Percentiles rank a stretch among this genome's conserved stretches.
Evolutionary conservation across 2,113 vertebrate genomes (phyloP).

Genomic region (Urocitellus parryii): DNA sequence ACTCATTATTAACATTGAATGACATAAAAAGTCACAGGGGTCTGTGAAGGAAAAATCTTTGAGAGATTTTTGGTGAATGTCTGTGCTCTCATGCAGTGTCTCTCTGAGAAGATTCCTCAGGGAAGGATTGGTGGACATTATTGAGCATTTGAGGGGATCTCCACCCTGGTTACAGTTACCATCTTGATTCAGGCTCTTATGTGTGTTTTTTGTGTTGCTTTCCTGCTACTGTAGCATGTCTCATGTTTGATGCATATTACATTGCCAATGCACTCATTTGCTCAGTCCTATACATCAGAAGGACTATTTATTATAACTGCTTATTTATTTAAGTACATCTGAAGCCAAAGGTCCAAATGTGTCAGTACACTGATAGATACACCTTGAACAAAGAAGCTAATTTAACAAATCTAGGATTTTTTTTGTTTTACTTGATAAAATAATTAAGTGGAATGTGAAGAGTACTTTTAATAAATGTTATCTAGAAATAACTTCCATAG

Average conservation of each 20-base stretch:
- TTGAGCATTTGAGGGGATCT: neutral
- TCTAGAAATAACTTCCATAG: neutral
- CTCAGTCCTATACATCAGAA: neutral
- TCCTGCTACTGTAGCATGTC: neutral
- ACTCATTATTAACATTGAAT: neutral
- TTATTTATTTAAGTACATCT: constrained; percentile 23
- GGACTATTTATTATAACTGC: constrained; percentile 10
- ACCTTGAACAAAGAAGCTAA: neutral
- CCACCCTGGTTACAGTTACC: neutral
- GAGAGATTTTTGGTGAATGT: neutral
- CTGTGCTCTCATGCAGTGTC: neutral
- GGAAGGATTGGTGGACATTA: neutral
- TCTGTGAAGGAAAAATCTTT: neutral
- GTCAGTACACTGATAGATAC: neutral
- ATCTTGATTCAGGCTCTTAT: neutral
- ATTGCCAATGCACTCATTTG: neutral
- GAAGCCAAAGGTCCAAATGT: neutral
- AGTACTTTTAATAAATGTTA: neutral
- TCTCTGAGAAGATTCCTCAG: neutral
- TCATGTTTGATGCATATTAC: neutral
- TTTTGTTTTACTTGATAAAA: neutral
- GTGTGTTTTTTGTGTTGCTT: neutral
- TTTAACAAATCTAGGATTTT: neutral
- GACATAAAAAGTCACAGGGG: neutral
- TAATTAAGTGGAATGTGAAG: neutral